Evolutionary conservation across 2,113 vertebrate genomes (phyloP).

Genomic region (Carassius gibelio): DNA sequence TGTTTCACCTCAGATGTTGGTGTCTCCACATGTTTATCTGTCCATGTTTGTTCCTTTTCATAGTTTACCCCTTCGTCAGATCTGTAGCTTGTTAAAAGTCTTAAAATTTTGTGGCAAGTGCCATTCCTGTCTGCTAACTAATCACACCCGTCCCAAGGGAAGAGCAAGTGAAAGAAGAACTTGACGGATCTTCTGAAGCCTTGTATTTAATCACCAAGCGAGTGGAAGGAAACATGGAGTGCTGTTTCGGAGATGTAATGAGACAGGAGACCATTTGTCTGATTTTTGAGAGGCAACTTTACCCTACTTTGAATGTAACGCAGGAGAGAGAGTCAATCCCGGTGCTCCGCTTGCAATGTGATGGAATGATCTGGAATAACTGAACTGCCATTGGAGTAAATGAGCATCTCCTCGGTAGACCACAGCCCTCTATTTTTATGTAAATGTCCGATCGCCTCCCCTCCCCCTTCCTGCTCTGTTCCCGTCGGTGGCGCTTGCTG

Average conservation of each 20-base stretch:
- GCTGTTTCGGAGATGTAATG: slow-evolving; percentile 53
- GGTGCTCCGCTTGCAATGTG: slow-evolving; percentile 62
- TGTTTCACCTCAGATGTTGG: background rate
- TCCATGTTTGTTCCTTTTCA: background rate
- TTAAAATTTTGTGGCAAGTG: slow-evolving; percentile 75
- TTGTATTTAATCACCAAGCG: slow-evolving; percentile 63
- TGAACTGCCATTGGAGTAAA: slow-evolving; percentile 64
- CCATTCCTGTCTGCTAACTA: slow-evolving; percentile 73
- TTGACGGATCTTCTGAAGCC: slow-evolving; percentile 68
- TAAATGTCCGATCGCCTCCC: slow-evolving; percentile 61
- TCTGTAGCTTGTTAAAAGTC: slow-evolving; percentile 70
- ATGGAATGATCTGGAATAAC: slow-evolving; percentile 65
- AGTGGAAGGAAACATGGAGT: background rate
- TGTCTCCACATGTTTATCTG: background rate
- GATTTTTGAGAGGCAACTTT: slow-evolving; percentile 53
- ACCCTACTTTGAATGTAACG: slow-evolving; percentile 48
- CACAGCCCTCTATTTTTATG: slow-evolving; percentile 69
- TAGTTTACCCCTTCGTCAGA: slow-evolving; percentile 59
- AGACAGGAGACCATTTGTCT: slow-evolving; percentile 52
- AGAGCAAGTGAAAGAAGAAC: slow-evolving; percentile 52
- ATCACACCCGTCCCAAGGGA: slow-evolving; percentile 66
- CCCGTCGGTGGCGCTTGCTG: slow-evolving; percentile 52
- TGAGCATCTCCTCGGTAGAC: slow-evolving; percentile 50
- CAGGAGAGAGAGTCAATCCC: slow-evolving; percentile 63
- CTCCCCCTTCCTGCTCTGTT: slow-evolving; percentile 39